Percentiles rank a stretch among this genome's conserved stretches.
Conservation (phyloP, 2,113 vertebrate genomes). For the Pelecanus crispus region DNA sequence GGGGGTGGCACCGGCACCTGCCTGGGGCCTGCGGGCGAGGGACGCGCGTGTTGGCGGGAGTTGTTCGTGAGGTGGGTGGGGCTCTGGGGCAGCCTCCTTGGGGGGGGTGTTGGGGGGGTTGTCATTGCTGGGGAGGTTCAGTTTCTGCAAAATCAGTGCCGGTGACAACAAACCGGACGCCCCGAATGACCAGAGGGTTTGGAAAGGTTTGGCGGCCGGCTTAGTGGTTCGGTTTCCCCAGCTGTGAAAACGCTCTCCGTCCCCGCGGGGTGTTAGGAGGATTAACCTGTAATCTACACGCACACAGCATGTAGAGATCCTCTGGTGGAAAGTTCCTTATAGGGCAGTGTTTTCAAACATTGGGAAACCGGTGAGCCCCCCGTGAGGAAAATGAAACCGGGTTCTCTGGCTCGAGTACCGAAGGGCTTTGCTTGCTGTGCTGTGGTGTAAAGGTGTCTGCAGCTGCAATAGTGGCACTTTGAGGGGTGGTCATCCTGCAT, state of each 20-base stretch:
- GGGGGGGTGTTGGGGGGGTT: not conserved
- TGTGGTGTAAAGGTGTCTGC: not conserved
- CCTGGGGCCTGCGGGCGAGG: not conserved
- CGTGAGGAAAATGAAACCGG: not conserved
- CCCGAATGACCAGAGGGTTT: not conserved
- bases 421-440: not conserved
- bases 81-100: not conserved
- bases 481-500: not conserved
- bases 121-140: no score
- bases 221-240: not conserved
- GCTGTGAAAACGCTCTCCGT: not conserved
- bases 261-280: not conserved
- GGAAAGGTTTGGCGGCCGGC: not conserved
- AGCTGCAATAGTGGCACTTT: not conserved
- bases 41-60: not conserved
- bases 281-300: not conserved
- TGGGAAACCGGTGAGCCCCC: not conserved
- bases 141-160: not conserved
- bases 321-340: not conserved
- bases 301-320: not conserved
- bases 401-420: not conserved
- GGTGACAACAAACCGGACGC: not conserved
- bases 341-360: not conserved
- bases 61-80: not conserved
- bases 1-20: not conserved